These are phyloP conservation scores for Pogonognathellus flavescens DNA, from an alignment of 1,140 invertebrate genomes.

Conservation along the genomic window DNA sequence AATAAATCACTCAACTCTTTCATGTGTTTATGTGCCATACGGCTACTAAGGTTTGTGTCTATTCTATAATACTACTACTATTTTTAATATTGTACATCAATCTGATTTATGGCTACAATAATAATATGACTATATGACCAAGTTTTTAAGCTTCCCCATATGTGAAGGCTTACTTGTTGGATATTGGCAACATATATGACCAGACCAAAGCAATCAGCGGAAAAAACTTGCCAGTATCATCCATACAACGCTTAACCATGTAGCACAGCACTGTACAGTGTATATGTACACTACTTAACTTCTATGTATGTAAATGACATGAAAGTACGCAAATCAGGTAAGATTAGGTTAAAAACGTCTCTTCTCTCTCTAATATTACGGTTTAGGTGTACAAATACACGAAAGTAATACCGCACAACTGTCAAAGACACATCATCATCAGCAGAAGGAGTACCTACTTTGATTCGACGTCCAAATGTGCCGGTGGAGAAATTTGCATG, in stretches of 20 bases:
- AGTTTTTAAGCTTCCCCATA: not conserved
- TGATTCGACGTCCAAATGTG: conserved; percentile 47
- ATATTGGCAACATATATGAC: conserved; percentile 40
- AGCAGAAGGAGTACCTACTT: conserved; percentile 17
- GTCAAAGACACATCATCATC: not conserved
- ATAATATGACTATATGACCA: not conserved
- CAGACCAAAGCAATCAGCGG: conserved; percentile 44
- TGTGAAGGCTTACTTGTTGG: conserved; percentile 4
- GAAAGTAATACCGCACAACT: too few species aligned
- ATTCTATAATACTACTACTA: too few species aligned
- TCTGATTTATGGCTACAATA: not conserved
- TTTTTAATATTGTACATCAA: too few species aligned
- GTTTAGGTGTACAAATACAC: not conserved
- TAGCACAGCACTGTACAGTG: conserved; percentile 5
- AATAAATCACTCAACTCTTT: conserved; percentile 5
- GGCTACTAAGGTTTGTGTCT: too few species aligned
- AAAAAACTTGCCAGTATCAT: conserved; percentile 40
- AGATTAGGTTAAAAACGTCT: too few species aligned
- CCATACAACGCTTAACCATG: conserved; percentile 7
- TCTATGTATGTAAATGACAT: not conserved
- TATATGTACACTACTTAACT: not conserved
- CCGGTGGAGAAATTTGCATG: conserved; percentile 55
- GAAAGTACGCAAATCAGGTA: not conserved
- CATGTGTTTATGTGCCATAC: too few species aligned
- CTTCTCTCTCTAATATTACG: not conserved